A percentile compares a stretch with the other conserved stretches of the same genome.
Evolutionary conservation across 2,888 invertebrate genomes (phyloP).

Genomic region (Pristionchus mayeri): DNA sequence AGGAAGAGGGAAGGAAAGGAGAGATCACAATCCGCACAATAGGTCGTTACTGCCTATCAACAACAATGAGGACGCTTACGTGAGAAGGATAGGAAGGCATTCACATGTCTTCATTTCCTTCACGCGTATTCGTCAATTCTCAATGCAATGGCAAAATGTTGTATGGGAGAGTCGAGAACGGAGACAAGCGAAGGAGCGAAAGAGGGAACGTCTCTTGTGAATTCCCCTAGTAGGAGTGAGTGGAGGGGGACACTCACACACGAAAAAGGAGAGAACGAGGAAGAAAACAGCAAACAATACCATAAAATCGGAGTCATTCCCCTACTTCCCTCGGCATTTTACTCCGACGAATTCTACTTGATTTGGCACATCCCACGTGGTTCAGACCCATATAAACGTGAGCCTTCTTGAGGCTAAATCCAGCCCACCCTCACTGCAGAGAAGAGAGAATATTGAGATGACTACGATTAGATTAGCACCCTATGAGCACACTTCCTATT

Average conservation of each 20-base stretch:
- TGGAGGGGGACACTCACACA: not conserved
- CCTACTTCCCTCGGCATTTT: not conserved
- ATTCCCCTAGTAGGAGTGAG: not conserved
- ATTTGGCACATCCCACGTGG: not conserved
- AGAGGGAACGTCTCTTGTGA: not conserved
- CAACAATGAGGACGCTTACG: not conserved
- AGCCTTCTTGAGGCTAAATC: not conserved
- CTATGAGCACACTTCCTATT: not conserved
- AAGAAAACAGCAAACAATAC: slow-evolving; percentile 24
- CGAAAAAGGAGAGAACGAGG: slow-evolving; percentile 36
- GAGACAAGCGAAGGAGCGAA: not conserved
- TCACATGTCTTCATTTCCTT: not conserved
- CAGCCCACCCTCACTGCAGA: slow-evolving; percentile 19
- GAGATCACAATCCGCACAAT: slow-evolving; percentile 6
- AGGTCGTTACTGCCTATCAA: not conserved
- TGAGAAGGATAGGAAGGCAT: not conserved
- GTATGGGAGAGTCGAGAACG: not conserved
- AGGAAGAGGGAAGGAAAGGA: not conserved
- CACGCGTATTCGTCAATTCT: not conserved
- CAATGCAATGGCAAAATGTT: not conserved
- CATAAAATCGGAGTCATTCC: slow-evolving; percentile 4
- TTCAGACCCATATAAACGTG: not conserved
- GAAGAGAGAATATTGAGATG: slow-evolving; percentile 14
- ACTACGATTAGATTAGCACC: slow-evolving; percentile 11
- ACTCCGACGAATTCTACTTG: not conserved